Evolutionary conservation across 2,797 vertebrate genomes (phyloP).

Genomic region (Phoebastria nigripes): DNA sequence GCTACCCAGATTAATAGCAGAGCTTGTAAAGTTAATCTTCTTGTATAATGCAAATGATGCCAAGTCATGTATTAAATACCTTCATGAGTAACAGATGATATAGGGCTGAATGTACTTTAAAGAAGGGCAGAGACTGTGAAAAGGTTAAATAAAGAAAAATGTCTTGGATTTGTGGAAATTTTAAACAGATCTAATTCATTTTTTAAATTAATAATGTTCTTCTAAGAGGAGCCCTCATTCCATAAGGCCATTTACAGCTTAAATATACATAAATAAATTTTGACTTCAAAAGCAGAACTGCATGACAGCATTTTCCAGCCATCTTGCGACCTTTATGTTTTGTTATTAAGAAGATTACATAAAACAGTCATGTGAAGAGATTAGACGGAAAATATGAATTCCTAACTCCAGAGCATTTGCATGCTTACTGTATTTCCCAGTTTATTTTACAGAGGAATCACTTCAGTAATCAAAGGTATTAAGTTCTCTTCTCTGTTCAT

Average conservation of each 20-base stretch:
- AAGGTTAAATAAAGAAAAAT: constrained; percentile 69
- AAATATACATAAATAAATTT: constrained; percentile 53
- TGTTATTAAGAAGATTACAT: constrained; percentile 38
- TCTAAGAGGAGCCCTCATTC: constrained; percentile 13
- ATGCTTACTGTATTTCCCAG: neutral
- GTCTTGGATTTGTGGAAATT: constrained; percentile 48
- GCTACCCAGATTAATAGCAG: constrained; percentile 83
- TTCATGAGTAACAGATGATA: constrained; percentile 61
- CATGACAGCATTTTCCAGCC: neutral
- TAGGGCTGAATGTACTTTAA: constrained; percentile 55
- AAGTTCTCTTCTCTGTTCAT: neutral
- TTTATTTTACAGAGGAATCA: constrained; percentile 36
- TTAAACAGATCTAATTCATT: constrained; percentile 48
- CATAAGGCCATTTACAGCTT: constrained; percentile 28
- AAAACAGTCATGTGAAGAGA: constrained; percentile 33
- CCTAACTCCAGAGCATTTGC: neutral
- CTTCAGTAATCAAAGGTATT: constrained; percentile 48
- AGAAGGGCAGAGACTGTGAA: constrained; percentile 61
- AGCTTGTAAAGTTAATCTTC: constrained; percentile 83
- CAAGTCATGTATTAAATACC: constrained; percentile 73
- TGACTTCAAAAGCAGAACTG: constrained; percentile 45
- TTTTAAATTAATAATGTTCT: constrained; percentile 48
- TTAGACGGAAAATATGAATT: constrained; percentile 2
- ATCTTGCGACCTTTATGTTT: neutral
- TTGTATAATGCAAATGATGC: constrained; percentile 75